These are phyloP conservation scores for Coecobrya sp. DNA, from an alignment of 2,888 invertebrate species.

Conservation along the genomic window DNA sequence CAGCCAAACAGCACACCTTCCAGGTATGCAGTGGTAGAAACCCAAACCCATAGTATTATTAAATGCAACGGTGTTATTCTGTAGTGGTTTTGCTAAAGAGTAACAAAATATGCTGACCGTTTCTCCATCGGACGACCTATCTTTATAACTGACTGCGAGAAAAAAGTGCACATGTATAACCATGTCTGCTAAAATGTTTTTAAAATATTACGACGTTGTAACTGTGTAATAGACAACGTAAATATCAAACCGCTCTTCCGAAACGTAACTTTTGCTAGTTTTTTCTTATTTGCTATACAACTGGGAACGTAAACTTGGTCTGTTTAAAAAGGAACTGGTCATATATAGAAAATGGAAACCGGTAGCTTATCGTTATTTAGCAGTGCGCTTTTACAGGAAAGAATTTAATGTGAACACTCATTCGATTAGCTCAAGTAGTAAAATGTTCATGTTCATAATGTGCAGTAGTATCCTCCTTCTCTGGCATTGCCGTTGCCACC, in stretches of 20 bases:
- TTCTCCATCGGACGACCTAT: not conserved
- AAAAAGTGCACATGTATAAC: not conserved
- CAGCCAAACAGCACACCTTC: not conserved
- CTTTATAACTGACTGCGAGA: not conserved
- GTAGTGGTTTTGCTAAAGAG: not conserved
- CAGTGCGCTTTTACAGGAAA: constrained; percentile 19
- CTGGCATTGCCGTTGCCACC: not conserved
- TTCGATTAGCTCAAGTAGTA: constrained; percentile 52
- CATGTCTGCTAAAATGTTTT: not conserved
- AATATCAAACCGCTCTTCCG: constrained; percentile 20
- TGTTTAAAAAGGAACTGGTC: not conserved
- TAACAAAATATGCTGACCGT: not conserved
- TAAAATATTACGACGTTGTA: not conserved
- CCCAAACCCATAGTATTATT: not conserved
- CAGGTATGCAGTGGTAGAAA: not conserved
- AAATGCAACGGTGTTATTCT: not conserved
- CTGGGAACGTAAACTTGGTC: not conserved
- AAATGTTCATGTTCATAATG: constrained; percentile 31
- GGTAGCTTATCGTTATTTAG: not conserved
- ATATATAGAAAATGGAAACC: not conserved
- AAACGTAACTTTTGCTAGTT: not conserved
- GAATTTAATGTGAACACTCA: constrained; percentile 56
- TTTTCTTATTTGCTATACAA: not conserved
- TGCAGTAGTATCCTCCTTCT: not conserved
- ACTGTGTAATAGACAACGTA: not conserved